A percentile compares a stretch with the other conserved stretches of the same genome.
Evolutionary conservation across 2,888 invertebrate species (phyloP).

Genomic region (Ectobius pallidus): DNA sequence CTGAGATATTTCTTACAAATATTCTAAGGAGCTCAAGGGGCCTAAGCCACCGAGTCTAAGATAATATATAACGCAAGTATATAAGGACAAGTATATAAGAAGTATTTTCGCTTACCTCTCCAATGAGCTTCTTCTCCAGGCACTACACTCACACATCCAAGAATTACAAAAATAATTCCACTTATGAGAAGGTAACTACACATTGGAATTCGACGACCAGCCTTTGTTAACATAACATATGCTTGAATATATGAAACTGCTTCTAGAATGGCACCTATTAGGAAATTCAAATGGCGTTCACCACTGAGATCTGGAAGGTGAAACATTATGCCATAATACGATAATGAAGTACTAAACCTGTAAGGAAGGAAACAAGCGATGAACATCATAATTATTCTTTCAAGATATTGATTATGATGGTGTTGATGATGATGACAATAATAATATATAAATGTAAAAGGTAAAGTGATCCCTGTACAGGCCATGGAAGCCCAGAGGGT

Average conservation of each 20-base stretch:
- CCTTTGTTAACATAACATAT: constrained; percentile 53
- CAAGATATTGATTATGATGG: too few relatives aligned
- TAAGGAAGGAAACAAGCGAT: constrained; percentile 35
- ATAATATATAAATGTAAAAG: too few relatives aligned
- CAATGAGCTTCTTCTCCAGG: constrained; percentile 24
- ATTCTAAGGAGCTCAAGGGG: too few relatives aligned
- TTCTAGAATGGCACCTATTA: constrained; percentile 58
- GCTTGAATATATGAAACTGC: constrained; percentile 54
- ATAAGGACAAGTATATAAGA: too few relatives aligned
- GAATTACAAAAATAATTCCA: constrained; percentile 53
- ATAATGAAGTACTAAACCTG: constrained; percentile 58
- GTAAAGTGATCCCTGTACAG: too few relatives aligned
- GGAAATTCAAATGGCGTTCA: constrained; percentile 58
- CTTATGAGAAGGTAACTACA: constrained; percentile 54
- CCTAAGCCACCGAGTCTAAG: too few relatives aligned
- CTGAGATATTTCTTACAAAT: too few relatives aligned
- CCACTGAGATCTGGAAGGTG: constrained; percentile 54
- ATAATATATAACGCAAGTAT: too few relatives aligned
- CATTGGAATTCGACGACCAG: constrained; percentile 57
- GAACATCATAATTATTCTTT: too few relatives aligned
- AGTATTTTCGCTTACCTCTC: too few relatives aligned
- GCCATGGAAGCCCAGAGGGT: too few relatives aligned
- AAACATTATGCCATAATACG: constrained; percentile 56
- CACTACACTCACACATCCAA: constrained; percentile 50
- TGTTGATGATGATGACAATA: too few relatives aligned